Conservation (phyloP, 1,140 invertebrate species). For the Nylanderia fulva region DNA sequence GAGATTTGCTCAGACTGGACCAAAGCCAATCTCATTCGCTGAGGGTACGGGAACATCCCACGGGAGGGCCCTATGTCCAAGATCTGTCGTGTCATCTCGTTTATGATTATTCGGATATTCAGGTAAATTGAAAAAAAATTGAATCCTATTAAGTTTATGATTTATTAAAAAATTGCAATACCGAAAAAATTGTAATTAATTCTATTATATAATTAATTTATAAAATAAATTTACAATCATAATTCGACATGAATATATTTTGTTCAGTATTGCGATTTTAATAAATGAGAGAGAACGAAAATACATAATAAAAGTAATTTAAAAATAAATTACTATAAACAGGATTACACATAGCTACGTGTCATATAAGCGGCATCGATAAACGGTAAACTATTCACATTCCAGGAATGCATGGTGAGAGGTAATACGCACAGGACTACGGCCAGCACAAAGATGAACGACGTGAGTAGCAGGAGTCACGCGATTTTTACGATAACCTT, state of each 20-base stretch:
- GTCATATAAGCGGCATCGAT: background rate
- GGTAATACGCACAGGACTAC: constrained; percentile 93
- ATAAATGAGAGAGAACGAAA: background rate
- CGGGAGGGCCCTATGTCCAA: constrained; percentile 97
- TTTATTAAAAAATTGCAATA: background rate
- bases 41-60: constrained; percentile 96
- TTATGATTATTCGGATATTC: constrained; percentile 94
- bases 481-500: constrained; percentile 98
- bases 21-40: constrained; percentile 90
- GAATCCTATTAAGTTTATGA: background rate
- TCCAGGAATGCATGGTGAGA: constrained; percentile 90
- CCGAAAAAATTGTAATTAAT: background rate
- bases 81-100: constrained; percentile 95
- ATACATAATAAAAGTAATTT: background rate
- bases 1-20: constrained; percentile 92
- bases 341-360: background rate
- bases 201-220: background rate
- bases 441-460: constrained; percentile 94
- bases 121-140: constrained; percentile 85
- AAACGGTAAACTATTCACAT: constrained; percentile 7
- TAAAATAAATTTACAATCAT: background rate
- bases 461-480: constrained; percentile 96
- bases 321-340: background rate
- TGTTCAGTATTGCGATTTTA: background rate
- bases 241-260: background rate